Percentiles rank a stretch among this genome's conserved stretches.
Conservation (phyloP, 2,113 vertebrate genomes). For the Oryzias celebensis region DNA sequence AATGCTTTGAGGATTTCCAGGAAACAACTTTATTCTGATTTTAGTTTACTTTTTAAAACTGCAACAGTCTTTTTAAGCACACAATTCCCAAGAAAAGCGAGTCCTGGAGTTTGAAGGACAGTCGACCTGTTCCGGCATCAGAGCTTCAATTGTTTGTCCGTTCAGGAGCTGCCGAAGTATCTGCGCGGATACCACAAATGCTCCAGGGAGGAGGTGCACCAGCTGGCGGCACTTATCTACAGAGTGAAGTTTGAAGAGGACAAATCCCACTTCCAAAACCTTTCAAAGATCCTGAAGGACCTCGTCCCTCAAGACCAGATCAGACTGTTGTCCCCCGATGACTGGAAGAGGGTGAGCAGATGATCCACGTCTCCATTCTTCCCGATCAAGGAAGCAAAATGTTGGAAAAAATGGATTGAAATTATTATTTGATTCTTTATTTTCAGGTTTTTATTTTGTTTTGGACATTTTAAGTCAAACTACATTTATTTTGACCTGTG, state of each 20-base stretch:
- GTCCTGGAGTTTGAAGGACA: neutral
- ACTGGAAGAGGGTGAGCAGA: conserved; percentile 91
- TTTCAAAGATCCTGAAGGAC: conserved; percentile 91
- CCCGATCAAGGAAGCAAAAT: neutral
- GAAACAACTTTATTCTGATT: too few relatives aligned
- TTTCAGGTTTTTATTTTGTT: too few relatives aligned
- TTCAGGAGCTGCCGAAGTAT: conserved; percentile 95
- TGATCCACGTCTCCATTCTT: too few relatives aligned
- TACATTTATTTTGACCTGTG: too few relatives aligned
- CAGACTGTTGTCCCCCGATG: conserved; percentile 88
- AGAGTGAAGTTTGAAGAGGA: conserved; percentile 95
- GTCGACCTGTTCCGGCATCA: neutral
- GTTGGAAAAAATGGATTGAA: neutral
- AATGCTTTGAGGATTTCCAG: too few relatives aligned
- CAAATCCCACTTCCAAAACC: conserved; percentile 90
- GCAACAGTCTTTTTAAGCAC: too few relatives aligned
- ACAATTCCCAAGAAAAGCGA: too few relatives aligned
- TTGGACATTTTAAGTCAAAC: too few relatives aligned
- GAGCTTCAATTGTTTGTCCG: neutral
- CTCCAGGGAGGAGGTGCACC: conserved; percentile 88
- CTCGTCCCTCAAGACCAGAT: conserved; percentile 93
- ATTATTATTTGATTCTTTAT: too few relatives aligned
- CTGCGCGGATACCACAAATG: conserved; percentile 97
- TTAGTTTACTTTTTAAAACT: too few relatives aligned
- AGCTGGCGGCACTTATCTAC: conserved; percentile 93